Percentiles rank a stretch among this genome's conserved stretches.
phyloP scores from a whole-genome alignment of 2,888 invertebrate species.

The Drosophila recens region DNA sequence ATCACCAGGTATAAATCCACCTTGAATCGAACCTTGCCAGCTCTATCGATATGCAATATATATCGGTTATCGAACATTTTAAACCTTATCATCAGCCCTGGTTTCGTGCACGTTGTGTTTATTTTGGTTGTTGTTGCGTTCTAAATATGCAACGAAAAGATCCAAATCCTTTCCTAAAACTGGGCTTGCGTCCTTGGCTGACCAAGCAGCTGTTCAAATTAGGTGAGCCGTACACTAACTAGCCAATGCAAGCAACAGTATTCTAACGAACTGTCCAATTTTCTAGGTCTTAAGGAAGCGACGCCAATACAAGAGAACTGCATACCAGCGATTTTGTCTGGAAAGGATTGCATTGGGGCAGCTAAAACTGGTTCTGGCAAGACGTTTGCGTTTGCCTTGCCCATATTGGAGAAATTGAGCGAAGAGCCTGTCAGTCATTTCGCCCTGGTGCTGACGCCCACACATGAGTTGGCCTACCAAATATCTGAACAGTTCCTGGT shows the following conservation, averaged over 20 bases:
- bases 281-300: conserved; percentile 90
- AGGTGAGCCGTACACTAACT: conserved; percentile 86
- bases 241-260: not conserved
- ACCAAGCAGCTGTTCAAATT: conserved; percentile 89
- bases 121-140: conserved; percentile 27
- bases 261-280: not conserved
- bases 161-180: conserved; percentile 86
- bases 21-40: too few species aligned
- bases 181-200: conserved; percentile 91
- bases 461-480: conserved; percentile 96
- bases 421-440: conserved; percentile 98
- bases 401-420: conserved; percentile 95
- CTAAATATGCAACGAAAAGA: conserved; percentile 78
- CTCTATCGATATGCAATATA: not conserved
- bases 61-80: conserved; percentile 5
- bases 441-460: conserved; percentile 97
- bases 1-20: too few species aligned
- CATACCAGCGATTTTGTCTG: conserved; percentile 91
- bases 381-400: conserved; percentile 98
- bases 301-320: conserved; percentile 94
- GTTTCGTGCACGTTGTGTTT: conserved; percentile 53
- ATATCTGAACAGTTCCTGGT: conserved; percentile 98
- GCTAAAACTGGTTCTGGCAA: conserved; percentile 99
- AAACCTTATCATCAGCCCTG: conserved; percentile 23
- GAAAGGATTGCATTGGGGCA: conserved; percentile 96